These are phyloP conservation scores for Listronotus bonariensis DNA, from an alignment of 1,140 invertebrate species.

Conservation along the genomic window DNA sequence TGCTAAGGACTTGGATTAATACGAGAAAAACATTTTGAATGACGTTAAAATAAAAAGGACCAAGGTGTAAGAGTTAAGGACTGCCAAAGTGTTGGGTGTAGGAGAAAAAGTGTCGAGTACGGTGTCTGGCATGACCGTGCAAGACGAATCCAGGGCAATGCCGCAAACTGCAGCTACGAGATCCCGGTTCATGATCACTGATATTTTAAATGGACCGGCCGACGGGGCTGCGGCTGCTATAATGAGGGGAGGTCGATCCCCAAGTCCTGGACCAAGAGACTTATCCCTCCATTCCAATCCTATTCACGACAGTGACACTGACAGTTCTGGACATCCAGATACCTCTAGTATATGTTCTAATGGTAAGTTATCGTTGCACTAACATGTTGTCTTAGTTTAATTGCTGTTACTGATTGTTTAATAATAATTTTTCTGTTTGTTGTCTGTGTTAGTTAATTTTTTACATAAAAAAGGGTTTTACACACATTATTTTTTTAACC, in stretches of 20 bases:
- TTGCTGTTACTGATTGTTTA: background rate
- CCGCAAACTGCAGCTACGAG: slow-evolving; percentile 59
- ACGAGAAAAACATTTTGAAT: background rate
- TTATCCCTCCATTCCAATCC: slow-evolving; percentile 52
- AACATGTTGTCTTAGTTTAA: background rate
- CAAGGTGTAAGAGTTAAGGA: background rate
- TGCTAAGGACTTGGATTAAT: background rate
- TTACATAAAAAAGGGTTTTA: too few relatives aligned
- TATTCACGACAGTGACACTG: slow-evolving; percentile 53
- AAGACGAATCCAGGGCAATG: slow-evolving; percentile 55
- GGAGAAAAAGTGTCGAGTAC: slow-evolving; percentile 50
- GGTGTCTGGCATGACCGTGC: slow-evolving; percentile 57
- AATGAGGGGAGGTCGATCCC: slow-evolving; percentile 49
- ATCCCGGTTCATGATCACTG: slow-evolving; percentile 79
- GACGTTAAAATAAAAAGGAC: slow-evolving; percentile 2
- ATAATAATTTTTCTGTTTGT: background rate
- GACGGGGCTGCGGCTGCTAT: slow-evolving; percentile 42
- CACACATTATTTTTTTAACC: too few relatives aligned
- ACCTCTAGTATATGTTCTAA: slow-evolving; percentile 55
- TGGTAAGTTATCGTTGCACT: slow-evolving; percentile 48
- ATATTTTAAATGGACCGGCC: slow-evolving; percentile 65
- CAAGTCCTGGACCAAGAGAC: slow-evolving; percentile 55
- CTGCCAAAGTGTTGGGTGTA: slow-evolving; percentile 50
- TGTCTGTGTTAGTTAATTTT: too few relatives aligned
- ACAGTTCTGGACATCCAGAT: slow-evolving; percentile 55